phyloP scores from a whole-genome alignment of 2,113 vertebrate genomes.

The Rhabdomys dilectus region DNA sequence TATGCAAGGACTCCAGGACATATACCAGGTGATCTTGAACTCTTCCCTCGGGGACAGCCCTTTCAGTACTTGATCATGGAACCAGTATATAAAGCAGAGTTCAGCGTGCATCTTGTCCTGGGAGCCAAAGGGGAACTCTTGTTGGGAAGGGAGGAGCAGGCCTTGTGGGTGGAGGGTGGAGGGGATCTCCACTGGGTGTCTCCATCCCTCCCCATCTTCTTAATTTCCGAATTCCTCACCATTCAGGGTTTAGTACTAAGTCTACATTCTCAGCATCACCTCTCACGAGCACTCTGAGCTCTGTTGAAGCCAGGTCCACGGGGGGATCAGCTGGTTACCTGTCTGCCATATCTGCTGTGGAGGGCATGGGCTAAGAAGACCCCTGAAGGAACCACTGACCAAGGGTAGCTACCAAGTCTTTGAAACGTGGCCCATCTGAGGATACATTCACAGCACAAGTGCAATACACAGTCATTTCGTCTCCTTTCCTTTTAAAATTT shows the following conservation, averaged over 20 bases:
- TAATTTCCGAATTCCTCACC: too few relatives aligned
- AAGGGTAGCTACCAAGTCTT: background rate
- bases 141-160: background rate
- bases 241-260: too few relatives aligned
- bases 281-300: background rate
- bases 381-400: background rate
- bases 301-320: background rate
- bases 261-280: background rate
- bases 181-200: too few relatives aligned
- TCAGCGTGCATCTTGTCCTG: background rate
- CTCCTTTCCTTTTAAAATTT: background rate
- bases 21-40: constrained; percentile 35
- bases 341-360: background rate
- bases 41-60: accelerated
- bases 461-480: background rate
- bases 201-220: background rate
- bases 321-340: background rate
- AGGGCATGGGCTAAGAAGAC: background rate
- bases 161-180: accelerated
- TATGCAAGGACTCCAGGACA: constrained; percentile 13
- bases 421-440: background rate
- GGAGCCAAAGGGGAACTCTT: accelerated
- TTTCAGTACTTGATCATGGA: accelerated
- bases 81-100: constrained; percentile 42
- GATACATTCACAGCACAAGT: accelerated